Percentiles rank a stretch among this genome's conserved stretches.
phyloP scores from a whole-genome alignment of 92 coral and sea anemone species.

The Epizoanthus illoricatus region DNA sequence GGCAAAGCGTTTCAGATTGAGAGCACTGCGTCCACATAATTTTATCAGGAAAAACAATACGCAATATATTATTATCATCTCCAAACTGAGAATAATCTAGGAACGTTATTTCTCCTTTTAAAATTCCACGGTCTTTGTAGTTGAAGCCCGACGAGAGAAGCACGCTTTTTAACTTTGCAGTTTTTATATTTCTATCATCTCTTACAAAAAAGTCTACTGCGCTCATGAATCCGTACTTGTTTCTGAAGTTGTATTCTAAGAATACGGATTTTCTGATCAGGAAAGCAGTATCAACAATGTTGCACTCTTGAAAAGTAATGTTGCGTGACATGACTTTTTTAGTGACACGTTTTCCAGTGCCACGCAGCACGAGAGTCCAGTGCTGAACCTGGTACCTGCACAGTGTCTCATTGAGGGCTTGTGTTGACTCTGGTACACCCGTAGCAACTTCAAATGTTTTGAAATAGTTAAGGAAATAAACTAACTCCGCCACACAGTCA shows the following conservation, averaged over 20 bases:
- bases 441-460: slow-evolving; percentile 30
- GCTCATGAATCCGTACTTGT: slow-evolving; percentile 13
- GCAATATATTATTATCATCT: background rate
- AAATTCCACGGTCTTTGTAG: slow-evolving; percentile 35
- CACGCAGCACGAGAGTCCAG: slow-evolving; percentile 16
- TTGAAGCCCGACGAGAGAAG: slow-evolving; percentile 24
- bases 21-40: slow-evolving; percentile 34
- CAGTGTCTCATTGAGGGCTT: background rate
- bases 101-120: background rate
- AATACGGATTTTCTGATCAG: slow-evolving; percentile 12
- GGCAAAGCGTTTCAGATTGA: slow-evolving; percentile 27
- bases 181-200: slow-evolving; percentile 1
- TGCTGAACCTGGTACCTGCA: slow-evolving; percentile 28
- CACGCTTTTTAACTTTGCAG: slow-evolving; percentile 11
- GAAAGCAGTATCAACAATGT: slow-evolving; percentile 34
- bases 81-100: slow-evolving; percentile 25
- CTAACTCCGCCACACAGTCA: background rate
- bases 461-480: slow-evolving; percentile 14
- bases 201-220: slow-evolving; percentile 23
- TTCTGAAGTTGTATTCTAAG: slow-evolving; percentile 1
- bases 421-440: slow-evolving; percentile 14
- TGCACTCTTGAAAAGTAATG: slow-evolving; percentile 29
- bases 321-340: background rate
- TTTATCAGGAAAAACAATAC: slow-evolving; percentile 25
- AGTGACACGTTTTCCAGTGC: background rate